Base-by-base conservation (phyloP, 64 coral and sea anemone genomes). In the Pocillopora damicornis region DNA sequence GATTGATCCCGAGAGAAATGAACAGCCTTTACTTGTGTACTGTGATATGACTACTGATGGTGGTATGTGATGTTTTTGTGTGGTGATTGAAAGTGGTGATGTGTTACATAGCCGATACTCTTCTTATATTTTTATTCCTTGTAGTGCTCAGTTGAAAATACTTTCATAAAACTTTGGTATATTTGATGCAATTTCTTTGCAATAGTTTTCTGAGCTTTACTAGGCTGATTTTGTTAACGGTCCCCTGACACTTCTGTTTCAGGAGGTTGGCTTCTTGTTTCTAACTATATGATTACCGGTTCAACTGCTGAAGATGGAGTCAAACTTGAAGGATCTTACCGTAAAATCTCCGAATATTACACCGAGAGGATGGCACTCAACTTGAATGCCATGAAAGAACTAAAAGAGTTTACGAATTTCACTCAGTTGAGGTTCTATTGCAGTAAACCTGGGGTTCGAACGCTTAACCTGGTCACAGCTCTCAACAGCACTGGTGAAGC, bases 21-120 rank as follows among this genome's bases (percentile, higher is more conserved):
- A 57, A 30, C 74, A 82, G n/a, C 77, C 88, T 35, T 80, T 89
- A 15, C n/a, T 75, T 18, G 87, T 79, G 1, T 71, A 64, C 20
- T 89, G 87, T 37, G 87, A 89, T n/a, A 89, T 89, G 87, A 58
- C 37, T 42, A 89, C 62, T 15, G 78, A 81, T 17, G 79, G 68
- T 60, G 88, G 88, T 89, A 60, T 3, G 65, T n/a, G 17, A 68
- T 67, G 13, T 30, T 30, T 30, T 30, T 30, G 30, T 30, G 30
- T 30, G 30, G 30, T 30, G 30, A 30, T 30, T 30, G 30, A 30
- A 30, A 0, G 30, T 30, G 30, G 30, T 30, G 30, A 30, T 30
- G 30, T 30, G 30, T 0, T 30, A 30, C 30, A 30, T 30, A 30
- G 30, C 30, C 30, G 30, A 0, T 30, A 30, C 30, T 30, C 30